A percentile compares a stretch with the other conserved stretches of the same genome.
These are phyloP conservation scores for Dromiciops gliroides DNA, from an alignment of 2,113 vertebrate genomes.

Conservation along the genomic window DNA sequence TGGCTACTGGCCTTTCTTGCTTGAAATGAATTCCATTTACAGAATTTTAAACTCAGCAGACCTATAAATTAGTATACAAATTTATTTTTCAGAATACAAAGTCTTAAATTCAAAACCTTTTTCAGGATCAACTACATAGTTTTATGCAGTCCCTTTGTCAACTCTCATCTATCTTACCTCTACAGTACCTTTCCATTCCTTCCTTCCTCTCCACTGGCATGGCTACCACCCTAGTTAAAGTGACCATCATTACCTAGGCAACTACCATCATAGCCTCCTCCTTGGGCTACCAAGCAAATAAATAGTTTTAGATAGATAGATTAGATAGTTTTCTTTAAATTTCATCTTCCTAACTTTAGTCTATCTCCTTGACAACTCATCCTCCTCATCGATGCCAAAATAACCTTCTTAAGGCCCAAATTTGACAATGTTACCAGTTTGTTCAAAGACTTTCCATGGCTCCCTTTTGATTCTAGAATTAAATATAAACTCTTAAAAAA, in stretches of 20 bases:
- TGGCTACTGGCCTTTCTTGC: not conserved
- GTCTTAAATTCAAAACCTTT: not conserved
- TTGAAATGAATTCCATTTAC: not conserved
- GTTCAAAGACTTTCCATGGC: not conserved
- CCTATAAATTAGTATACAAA: not conserved
- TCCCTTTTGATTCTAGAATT: not conserved
- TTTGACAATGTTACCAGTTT: not conserved
- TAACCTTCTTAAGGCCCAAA: not conserved
- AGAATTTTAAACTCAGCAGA: not conserved
- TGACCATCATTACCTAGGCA: not conserved
- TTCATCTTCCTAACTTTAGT: not conserved
- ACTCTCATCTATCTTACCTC: not conserved
- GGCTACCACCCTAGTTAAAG: not conserved
- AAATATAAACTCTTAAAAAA: not conserved
- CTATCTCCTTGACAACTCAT: not conserved
- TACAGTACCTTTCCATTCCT: not conserved
- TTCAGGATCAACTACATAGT: not conserved
- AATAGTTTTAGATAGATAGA: not conserved
- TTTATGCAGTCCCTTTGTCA: not conserved
- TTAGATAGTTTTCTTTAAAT: not conserved
- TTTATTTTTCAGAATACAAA: not conserved
- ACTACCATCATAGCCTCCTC: not conserved
- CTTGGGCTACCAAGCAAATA: not conserved
- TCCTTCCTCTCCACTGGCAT: not conserved
- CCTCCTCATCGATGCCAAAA: not conserved